Conservation (phyloP, 2,797 vertebrate species). For the Heteromormyrus szaboi region DNA sequence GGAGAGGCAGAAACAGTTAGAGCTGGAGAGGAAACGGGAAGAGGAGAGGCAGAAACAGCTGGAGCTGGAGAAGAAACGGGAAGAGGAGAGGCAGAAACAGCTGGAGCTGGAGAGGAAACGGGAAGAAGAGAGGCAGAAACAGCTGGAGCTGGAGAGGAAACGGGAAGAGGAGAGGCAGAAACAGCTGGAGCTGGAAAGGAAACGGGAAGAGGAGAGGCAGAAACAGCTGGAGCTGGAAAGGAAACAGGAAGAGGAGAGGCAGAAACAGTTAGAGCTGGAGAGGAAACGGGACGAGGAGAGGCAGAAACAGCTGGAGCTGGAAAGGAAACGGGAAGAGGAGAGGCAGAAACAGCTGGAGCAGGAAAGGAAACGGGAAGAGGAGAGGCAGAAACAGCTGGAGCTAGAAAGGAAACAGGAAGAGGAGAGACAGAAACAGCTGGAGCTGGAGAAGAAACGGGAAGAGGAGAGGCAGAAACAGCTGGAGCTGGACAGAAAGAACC, state of each 20-base stretch:
- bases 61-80: not conserved
- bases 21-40: not conserved
- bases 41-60: not conserved
- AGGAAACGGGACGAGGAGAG: not conserved
- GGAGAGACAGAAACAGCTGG: not conserved
- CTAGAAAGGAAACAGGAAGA: not conserved
- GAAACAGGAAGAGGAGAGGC: too few relatives aligned
- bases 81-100: not conserved
- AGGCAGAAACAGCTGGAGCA: not conserved
- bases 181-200: too few relatives aligned
- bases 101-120: not conserved
- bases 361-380: not conserved
- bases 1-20: not conserved
- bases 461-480: not conserved
- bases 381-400: not conserved
- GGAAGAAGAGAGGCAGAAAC: not conserved
- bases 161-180: not conserved
- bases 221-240: too few relatives aligned
- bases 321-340: not conserved
- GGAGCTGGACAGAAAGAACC: not conserved
- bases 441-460: not conserved
- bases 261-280: too few relatives aligned
- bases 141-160: not conserved
- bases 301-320: not conserved
- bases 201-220: too few relatives aligned